Evolutionary conservation across 2,888 invertebrate species (phyloP), one percentile per base, ranked within the genome.

Genomic region (Iselma pallidipennis): DNA sequence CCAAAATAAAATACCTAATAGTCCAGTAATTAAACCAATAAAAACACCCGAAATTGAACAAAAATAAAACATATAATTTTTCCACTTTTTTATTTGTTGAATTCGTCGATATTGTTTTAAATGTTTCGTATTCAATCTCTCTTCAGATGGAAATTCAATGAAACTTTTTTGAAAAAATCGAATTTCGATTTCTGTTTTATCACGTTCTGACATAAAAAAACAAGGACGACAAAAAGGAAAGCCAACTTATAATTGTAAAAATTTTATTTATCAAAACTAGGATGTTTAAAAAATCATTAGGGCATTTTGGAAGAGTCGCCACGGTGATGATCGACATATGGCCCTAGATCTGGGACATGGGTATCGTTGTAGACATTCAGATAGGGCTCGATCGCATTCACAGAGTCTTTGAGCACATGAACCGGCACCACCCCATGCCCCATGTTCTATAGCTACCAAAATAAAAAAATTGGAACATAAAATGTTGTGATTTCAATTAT

Each of bases 371-470:
- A 95, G 83, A 73, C 95, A 95, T 82, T 91, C 88, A 0, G 94
- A 90, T 60, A 95, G 86, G 54, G 84, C 83, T 62, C 91, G 83
- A 76, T 95, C 95, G 75, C 95, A 95, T 76, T 94, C 91, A 77
- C 95, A 95, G 21, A 95, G 84, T 33, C 90, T 85, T 6, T 89
- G 88, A 0, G 93, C 89, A 59, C 94, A 95, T 0, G 90, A 86
- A 51, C 87, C 84, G 0, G 83, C 82, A 7, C 84, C 84, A 57
- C 87, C 86, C 82, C 83, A 85, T 69, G 84, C 82, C 4, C 86
- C 86, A 70, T 88, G 85, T 63, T 87, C 85, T 49, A 86, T 74
- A 26, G 84, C 85, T 86, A 63, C 25, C 25, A 49, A 7, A 26
- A 23, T 5, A 19, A 55, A 29, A 45, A n/a, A 19, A 25, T 21